These are phyloP conservation scores for Papilio polytes DNA, from an alignment of 1,140 invertebrate genomes.

Conservation along the genomic window DNA sequence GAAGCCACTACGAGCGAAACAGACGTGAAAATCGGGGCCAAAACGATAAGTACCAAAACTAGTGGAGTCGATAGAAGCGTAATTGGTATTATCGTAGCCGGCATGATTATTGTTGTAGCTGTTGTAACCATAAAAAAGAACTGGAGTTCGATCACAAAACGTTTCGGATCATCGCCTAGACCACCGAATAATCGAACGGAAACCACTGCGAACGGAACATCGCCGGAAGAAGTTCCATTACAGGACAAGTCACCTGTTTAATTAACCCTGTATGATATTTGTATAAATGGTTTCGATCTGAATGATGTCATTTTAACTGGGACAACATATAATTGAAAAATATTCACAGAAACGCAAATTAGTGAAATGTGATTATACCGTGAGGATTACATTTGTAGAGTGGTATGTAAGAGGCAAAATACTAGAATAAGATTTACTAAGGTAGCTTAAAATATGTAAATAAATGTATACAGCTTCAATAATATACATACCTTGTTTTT, in stretches of 20 bases:
- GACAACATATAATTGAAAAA: slow-evolving; percentile 32
- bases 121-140: slow-evolving; percentile 84
- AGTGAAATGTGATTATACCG: slow-evolving; percentile 37
- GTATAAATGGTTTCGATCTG: slow-evolving; percentile 71
- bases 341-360: slow-evolving; percentile 46
- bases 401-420: slow-evolving; percentile 14
- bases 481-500: slow-evolving; percentile 22
- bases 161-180: slow-evolving; percentile 70
- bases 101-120: slow-evolving; percentile 77
- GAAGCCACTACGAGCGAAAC: slow-evolving; percentile 41
- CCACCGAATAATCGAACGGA: slow-evolving; percentile 58
- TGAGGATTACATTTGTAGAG: background rate
- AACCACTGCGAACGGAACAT: slow-evolving; percentile 62
- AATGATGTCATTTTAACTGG: slow-evolving; percentile 57
- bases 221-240: slow-evolving; percentile 75
- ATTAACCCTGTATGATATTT: slow-evolving; percentile 34
- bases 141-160: slow-evolving; percentile 79
- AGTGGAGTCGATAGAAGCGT: slow-evolving; percentile 74
- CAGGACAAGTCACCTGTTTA: slow-evolving; percentile 77
- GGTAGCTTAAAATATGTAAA: slow-evolving; percentile 36
- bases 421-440: slow-evolving; percentile 34
- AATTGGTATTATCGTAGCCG: slow-evolving; percentile 79
- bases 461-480: slow-evolving; percentile 35
- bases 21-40: slow-evolving; percentile 70
- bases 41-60: slow-evolving; percentile 59